A percentile compares a stretch with the other conserved stretches of the same genome.
phyloP scores from a whole-genome alignment of 2,888 invertebrate genomes.

The Ophraella communa region DNA sequence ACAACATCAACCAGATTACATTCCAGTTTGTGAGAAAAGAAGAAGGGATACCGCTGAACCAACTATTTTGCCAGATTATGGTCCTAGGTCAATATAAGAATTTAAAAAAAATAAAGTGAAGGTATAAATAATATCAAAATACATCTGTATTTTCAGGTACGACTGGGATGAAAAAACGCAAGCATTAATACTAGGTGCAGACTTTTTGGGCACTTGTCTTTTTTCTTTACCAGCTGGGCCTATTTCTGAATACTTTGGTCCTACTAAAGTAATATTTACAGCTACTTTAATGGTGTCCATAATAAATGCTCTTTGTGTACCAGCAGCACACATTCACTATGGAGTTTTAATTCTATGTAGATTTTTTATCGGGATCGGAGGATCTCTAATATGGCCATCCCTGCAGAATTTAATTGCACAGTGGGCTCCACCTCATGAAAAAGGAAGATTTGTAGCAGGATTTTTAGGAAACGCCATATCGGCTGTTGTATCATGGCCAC shows the following conservation, averaged over 20 bases:
- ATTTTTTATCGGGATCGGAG: conserved; percentile 66
- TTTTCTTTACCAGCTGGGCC: conserved; percentile 45
- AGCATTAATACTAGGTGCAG: conserved; percentile 44
- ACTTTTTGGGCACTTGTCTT: conserved; percentile 47
- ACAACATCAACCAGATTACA: too few species aligned
- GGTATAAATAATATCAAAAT: neutral
- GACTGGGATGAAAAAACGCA: conserved; percentile 47
- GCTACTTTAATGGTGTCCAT: conserved; percentile 38
- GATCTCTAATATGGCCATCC: conserved; percentile 69
- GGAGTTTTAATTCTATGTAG: conserved; percentile 64
- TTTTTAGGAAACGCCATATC: conserved; percentile 76
- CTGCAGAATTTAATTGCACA: conserved; percentile 72
- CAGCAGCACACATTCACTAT: conserved; percentile 64
- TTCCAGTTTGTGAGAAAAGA: neutral
- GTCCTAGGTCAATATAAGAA: neutral
- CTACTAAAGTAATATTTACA: conserved; percentile 45
- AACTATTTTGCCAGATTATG: neutral
- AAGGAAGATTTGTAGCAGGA: conserved; percentile 74
- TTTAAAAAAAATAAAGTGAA: neutral
- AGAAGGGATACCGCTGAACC: neutral
- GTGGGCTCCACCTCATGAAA: conserved; percentile 78
- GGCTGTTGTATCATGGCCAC: conserved; percentile 73
- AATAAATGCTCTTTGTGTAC: conserved; percentile 61
- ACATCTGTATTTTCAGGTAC: conserved; percentile 28
- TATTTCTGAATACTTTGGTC: conserved; percentile 45